Percentiles rank a stretch among this genome's conserved stretches.
Evolutionary conservation across 2,113 vertebrate genomes (phyloP).

Genomic region (Crotalus horridus): DNA sequence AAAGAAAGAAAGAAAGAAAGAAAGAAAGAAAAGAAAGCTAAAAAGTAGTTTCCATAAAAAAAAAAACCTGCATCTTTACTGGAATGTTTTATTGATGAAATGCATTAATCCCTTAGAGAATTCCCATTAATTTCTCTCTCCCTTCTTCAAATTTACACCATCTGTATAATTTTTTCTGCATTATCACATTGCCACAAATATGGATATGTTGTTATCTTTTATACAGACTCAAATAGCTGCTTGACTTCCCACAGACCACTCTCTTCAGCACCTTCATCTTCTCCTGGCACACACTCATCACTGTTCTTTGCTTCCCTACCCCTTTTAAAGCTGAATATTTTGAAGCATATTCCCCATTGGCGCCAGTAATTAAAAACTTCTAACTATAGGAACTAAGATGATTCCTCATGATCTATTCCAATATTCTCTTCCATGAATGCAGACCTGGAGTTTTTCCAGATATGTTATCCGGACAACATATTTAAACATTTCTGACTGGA

Average conservation of each 20-base stretch:
- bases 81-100: conserved; percentile 38
- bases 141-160: conserved; percentile 57
- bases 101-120: not conserved
- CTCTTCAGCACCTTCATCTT: conserved; percentile 41
- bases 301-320: not conserved
- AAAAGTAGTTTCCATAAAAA: not conserved
- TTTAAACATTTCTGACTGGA: not conserved
- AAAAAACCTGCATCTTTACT: not conserved
- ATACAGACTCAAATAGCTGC: conserved; percentile 2
- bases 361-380: not conserved
- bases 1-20: not conserved
- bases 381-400: not conserved
- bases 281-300: conserved; percentile 36
- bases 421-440: not conserved
- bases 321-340: not conserved
- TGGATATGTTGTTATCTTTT: conserved; percentile 36
- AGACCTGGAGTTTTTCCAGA: not conserved
- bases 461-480: not conserved
- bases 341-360: not conserved
- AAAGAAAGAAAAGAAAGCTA: not conserved
- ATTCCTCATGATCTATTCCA: not conserved
- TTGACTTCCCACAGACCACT: conserved; percentile 53
- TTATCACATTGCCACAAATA: conserved; percentile 17
- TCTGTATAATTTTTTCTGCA: conserved; percentile 52
- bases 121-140: conserved; percentile 38